Percentiles rank a stretch among this genome's conserved stretches.
These are phyloP conservation scores for Eciton burchellii DNA, from an alignment of 1,140 invertebrate genomes.

Conservation along the genomic window DNA sequence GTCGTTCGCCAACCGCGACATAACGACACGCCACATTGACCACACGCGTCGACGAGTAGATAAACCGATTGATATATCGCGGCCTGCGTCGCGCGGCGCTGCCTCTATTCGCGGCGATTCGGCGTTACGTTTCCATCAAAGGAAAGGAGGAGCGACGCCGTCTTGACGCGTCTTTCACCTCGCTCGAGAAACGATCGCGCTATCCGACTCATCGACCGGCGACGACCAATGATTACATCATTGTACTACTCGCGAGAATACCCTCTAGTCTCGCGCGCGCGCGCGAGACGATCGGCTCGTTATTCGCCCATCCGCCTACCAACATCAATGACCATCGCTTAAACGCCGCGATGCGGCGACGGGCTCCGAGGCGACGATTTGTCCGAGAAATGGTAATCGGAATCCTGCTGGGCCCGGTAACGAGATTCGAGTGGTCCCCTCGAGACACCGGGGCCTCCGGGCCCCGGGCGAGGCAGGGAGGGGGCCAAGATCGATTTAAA, in stretches of 20 bases:
- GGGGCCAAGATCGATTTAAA: slow-evolving; percentile 71
- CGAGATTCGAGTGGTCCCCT: slow-evolving; percentile 69
- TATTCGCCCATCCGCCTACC: slow-evolving; percentile 55
- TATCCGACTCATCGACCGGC: too few species aligned
- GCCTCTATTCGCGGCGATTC: slow-evolving; percentile 67
- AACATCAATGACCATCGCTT: slow-evolving; percentile 50
- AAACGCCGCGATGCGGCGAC: slow-evolving; percentile 61
- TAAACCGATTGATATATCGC: slow-evolving; percentile 86
- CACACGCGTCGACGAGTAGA: slow-evolving; percentile 85
- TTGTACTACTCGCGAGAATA: slow-evolving; percentile 50
- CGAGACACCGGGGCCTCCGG: slow-evolving; percentile 1
- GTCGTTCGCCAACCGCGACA: slow-evolving; percentile 65
- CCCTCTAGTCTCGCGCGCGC: slow-evolving; percentile 60
- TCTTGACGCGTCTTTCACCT: too few species aligned
- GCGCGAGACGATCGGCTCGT: slow-evolving; percentile 37
- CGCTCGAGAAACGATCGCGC: too few species aligned
- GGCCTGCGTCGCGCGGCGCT: slow-evolving; percentile 78
- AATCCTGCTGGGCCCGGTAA: slow-evolving; percentile 71
- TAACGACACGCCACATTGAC: slow-evolving; percentile 77
- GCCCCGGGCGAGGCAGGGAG: background rate
- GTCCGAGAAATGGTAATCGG: slow-evolving; percentile 77
- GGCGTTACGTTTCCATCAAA: slow-evolving; percentile 3
- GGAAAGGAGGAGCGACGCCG: too few species aligned
- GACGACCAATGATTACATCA: slow-evolving; percentile 16
- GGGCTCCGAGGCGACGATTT: slow-evolving; percentile 72